These are phyloP conservation scores for Paracanthobrama guichenoti DNA, from an alignment of 2,113 vertebrate species.

Conservation along the genomic window DNA sequence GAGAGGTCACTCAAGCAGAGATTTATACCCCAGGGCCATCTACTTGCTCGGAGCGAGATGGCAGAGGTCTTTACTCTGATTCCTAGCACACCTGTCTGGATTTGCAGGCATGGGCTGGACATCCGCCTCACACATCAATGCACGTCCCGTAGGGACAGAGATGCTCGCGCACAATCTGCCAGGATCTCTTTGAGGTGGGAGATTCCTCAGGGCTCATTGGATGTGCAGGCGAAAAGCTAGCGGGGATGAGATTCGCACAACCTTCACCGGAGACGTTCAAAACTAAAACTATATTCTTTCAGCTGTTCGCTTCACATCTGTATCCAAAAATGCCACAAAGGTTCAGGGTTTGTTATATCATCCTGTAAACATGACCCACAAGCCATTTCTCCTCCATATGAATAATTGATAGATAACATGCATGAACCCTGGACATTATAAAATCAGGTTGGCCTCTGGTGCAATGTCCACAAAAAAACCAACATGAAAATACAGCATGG, in stretches of 20 bases:
- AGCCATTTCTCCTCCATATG: neutral
- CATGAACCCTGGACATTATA: neutral
- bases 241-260: slow-evolving; percentile 3
- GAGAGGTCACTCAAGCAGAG: neutral
- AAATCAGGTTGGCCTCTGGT: neutral
- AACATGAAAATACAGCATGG: slow-evolving; percentile 7
- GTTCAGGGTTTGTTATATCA: neutral
- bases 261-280: neutral
- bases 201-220: slow-evolving; percentile 44
- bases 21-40: slow-evolving; percentile 14
- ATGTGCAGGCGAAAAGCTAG: slow-evolving; percentile 14
- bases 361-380: neutral
- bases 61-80: slow-evolving; percentile 21
- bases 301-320: neutral
- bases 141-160: slow-evolving; percentile 22
- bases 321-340: neutral
- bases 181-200: slow-evolving; percentile 28
- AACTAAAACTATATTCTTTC: neutral
- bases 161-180: slow-evolving; percentile 17
- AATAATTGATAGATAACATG: slow-evolving; percentile 32
- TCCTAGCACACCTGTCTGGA: slow-evolving; percentile 40
- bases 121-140: slow-evolving; percentile 41
- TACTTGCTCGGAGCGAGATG: slow-evolving; percentile 10
- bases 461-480: neutral
- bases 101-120: slow-evolving; percentile 34